Base-by-base conservation (phyloP, 2,888 invertebrate genomes). In the Timema podura region DNA sequence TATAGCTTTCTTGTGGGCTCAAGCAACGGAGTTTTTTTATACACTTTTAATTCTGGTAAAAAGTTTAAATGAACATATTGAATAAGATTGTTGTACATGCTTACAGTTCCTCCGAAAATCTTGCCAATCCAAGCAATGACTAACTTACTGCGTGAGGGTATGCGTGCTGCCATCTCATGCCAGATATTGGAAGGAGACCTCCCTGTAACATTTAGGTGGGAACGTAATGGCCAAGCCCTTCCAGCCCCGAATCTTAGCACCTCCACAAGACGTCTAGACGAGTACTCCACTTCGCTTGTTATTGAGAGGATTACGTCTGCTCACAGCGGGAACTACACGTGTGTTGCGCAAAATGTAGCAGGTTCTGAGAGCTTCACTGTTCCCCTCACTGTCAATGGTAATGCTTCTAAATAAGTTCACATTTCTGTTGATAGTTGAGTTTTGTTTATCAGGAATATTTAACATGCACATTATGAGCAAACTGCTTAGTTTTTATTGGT, bases 121-220 rank as follows among this genome's bases (percentile, higher is more conserved):
- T 86, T 92, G 82, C 92, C 92, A 54, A 92, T 93, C 78, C 90
- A 90, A 78, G 88, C 92, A 57, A 88, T 92, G 86, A 92, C 91
- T 72, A 89, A 91, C 80, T 85, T 93, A 79, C 83, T 92, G 73
- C 84, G 90, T 59, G 79, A 79, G 69, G 80, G 80, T n/a, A 77
- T 94, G 88, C 85, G 95, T 76, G 93, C 93, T 48, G 93, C 93
- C 72, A 93, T 95, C 79, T 91, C 93, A 75, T 95, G 95, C 81
- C 92, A 93, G 83, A 92, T 95, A 80, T 87, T 94, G 79, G 93
- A 95, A 83, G 95, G 96, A 44, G 96, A 96, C 83, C 87, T 94
- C 77, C 96, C 96, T 65, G 91, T 96, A 76, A 91, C 90, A 75
- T 93, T 96, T 83, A 88, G 91, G 68, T 97, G 96, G 96, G 92